Evolutionary conservation across 92 coral and sea anemone genomes (phyloP).

Genomic region (Epizoanthus stellaris): DNA sequence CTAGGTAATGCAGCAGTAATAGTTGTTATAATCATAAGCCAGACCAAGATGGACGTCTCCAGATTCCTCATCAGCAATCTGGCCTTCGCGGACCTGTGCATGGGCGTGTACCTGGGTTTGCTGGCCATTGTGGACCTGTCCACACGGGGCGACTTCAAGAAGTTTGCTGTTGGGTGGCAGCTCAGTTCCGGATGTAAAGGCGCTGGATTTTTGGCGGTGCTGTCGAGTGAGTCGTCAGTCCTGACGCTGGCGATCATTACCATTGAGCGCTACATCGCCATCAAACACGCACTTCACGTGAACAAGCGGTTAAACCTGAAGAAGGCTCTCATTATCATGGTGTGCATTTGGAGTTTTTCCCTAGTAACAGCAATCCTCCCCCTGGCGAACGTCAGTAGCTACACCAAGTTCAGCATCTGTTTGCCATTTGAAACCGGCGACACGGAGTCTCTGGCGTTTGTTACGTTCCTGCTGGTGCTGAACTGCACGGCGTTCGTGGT

Average conservation of each 20-base stretch:
- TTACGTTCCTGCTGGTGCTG: constrained; percentile 69
- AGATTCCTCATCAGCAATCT: constrained; percentile 88
- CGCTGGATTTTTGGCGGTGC: constrained; percentile 93
- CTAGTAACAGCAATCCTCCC: constrained; percentile 82
- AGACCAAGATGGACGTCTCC: constrained; percentile 90
- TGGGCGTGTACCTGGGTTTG: constrained; percentile 95
- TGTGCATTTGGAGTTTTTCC: constrained; percentile 80
- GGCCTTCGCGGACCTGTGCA: constrained; percentile 94
- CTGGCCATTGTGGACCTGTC: constrained; percentile 94
- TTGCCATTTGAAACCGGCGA: constrained; percentile 92
- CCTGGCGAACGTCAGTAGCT: constrained; percentile 77
- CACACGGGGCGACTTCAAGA: constrained; percentile 81
- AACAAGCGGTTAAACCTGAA: constrained; percentile 79
- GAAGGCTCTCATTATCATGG: constrained; percentile 85
- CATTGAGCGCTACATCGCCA: constrained; percentile 94
- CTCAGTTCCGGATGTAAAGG: constrained; percentile 82
- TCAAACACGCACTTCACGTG: constrained; percentile 91
- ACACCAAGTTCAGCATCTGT: constrained; percentile 92
- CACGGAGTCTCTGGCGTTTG: constrained; percentile 76
- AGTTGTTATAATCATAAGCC: constrained; percentile 79
- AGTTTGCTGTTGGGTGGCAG: constrained; percentile 94
- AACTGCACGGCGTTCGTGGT: constrained; percentile 87
- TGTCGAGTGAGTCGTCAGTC: constrained; percentile 94
- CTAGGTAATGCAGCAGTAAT: constrained; percentile 92
- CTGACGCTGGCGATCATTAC: constrained; percentile 91